Evolutionary conservation across 2,888 invertebrate species (phyloP), one percentile per base, ranked within the genome.

Genomic region (Amiota mariae): DNA sequence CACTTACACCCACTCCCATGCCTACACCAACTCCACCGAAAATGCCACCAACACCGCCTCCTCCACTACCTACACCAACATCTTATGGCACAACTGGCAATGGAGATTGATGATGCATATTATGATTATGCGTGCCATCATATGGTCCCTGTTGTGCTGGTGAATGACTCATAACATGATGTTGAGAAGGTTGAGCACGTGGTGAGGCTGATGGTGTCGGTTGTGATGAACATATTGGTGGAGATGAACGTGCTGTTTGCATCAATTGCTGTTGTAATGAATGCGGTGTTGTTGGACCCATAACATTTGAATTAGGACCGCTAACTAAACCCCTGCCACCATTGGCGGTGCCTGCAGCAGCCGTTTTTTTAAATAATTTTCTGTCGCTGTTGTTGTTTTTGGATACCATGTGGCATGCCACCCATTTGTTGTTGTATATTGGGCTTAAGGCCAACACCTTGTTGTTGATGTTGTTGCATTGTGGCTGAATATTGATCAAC

Each of bases 191-290:
- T 84, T 90, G 92, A 68, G 92, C 92, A 81, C 91, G 90, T 75
- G 91, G 91, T 78, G 90, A 92, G 95, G 94, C n/a, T 67, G 94
- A 94, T 15, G 94, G 94, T 82, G 94, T 94, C 63, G 95, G 95
- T 88, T 95, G 95, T 6, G 95, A 95, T 79, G 95, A 95, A 76
- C 95, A 92, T 77, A 94, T 93, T 73, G 94, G 95, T 66, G 95
- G 95, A 80, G 96, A 96, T 83, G 96, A 95, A 87, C 96, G 93
- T 81, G 96, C 94, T 86, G 95, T 93, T 89, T 96, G 95, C 94
- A 96, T 95, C 88, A 96, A 91, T 73, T 90, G 90, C 80, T 93
- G 93, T 72, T 89, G 89, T 80, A 92, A 90, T 59, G 92, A 91
- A 74, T 92, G 92, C 79, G 95, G 93, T 87, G 94, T 92, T 79